Evolutionary conservation across 1,140 invertebrate genomes (phyloP).

Genomic region (Melipona quadrifasciata): DNA sequence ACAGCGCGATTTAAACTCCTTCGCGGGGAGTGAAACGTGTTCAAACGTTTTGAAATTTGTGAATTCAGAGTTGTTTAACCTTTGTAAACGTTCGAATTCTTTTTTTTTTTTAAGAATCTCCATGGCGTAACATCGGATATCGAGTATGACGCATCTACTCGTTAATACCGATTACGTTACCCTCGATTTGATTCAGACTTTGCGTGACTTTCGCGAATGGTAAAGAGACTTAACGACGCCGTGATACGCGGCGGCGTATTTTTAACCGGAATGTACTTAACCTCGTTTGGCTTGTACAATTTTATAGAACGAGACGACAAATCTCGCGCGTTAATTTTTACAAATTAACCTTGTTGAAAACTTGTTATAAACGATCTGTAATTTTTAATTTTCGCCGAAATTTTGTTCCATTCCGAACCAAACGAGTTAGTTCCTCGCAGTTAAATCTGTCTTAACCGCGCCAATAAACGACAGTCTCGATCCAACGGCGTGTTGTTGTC

Average conservation of each 20-base stretch:
- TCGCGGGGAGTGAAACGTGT: too few species aligned
- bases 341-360: not conserved
- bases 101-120: not conserved
- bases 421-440: slow-evolving; percentile 22
- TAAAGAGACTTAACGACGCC: not conserved
- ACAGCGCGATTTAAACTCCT: not conserved
- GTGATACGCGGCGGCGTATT: not conserved
- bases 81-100: too few species aligned
- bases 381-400: not conserved
- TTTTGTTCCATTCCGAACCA: not conserved
- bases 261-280: not conserved
- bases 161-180: not conserved
- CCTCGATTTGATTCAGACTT: not conserved
- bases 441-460: slow-evolving; percentile 48
- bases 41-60: too few species aligned
- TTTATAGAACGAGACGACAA: not conserved
- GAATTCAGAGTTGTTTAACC: too few species aligned
- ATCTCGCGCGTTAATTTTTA: not conserved
- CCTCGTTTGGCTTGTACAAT: not conserved
- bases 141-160: too few species aligned
- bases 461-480: slow-evolving; percentile 71
- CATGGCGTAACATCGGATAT: not conserved
- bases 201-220: not conserved
- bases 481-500: slow-evolving; percentile 25
- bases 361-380: too few species aligned